phyloP scores from a whole-genome alignment of 2,113 vertebrate genomes.

The Plecotus auritus region DNA sequence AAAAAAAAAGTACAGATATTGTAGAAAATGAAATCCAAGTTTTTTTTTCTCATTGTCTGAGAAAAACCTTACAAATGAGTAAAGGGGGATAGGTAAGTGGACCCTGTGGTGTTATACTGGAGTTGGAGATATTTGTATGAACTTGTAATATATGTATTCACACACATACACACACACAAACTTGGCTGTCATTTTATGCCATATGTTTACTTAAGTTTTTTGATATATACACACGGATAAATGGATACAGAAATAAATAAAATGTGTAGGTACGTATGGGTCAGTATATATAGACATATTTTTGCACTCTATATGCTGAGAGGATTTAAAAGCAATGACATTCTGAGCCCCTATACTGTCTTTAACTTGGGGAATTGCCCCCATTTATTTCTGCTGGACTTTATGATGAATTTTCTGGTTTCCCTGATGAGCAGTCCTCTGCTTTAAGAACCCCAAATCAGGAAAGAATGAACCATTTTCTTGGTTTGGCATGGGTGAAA shows the following conservation, averaged over 20 bases:
- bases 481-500: background rate
- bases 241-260: background rate
- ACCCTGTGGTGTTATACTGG: background rate
- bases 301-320: background rate
- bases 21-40: background rate
- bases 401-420: background rate
- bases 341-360: background rate
- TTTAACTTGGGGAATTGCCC: background rate
- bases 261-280: background rate
- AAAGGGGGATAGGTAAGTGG: background rate
- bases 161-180: background rate
- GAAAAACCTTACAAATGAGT: background rate
- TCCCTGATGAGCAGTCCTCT: background rate
- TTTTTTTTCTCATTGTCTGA: background rate
- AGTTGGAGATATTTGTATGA: background rate
- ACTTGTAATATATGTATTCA: background rate
- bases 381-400: background rate
- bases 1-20: background rate
- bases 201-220: background rate
- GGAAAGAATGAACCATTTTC: background rate
- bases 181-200: background rate
- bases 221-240: background rate
- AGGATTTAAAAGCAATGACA: background rate
- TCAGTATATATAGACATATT: background rate
- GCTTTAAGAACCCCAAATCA: background rate